phyloP scores from a whole-genome alignment of 2,888 invertebrate species.

The Lacanobia oleracea region DNA sequence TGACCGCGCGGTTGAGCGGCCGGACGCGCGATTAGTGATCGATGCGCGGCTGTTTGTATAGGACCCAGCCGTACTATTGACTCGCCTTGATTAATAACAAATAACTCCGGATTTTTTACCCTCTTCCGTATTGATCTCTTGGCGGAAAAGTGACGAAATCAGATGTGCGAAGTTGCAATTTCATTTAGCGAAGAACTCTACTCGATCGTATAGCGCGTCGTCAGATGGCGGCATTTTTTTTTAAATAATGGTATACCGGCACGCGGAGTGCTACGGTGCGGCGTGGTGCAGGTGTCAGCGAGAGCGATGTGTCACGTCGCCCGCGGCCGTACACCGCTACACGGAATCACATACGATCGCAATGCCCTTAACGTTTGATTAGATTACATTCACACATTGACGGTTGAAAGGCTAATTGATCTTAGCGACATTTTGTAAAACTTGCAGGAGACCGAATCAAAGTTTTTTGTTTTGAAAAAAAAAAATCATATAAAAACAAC shows the following conservation, averaged over 20 bases:
- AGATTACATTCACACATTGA: slow-evolving; percentile 31
- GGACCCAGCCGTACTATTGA: slow-evolving; percentile 56
- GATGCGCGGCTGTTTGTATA: slow-evolving; percentile 54
- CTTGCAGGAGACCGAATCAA: no score
- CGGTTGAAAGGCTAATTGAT: no score
- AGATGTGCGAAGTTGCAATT: slow-evolving; percentile 49
- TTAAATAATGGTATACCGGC: slow-evolving; percentile 65
- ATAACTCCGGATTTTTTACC: slow-evolving; percentile 46
- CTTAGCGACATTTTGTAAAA: no score
- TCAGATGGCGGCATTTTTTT: slow-evolving; percentile 63
- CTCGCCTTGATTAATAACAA: slow-evolving; percentile 65
- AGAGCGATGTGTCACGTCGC: slow-evolving; percentile 61
- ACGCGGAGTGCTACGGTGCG: slow-evolving; percentile 16
- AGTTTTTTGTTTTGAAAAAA: no score
- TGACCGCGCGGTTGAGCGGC: slow-evolving; percentile 7
- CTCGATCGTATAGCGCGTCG: slow-evolving; percentile 54
- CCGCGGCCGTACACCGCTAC: background rate
- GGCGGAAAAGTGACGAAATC: slow-evolving; percentile 47
- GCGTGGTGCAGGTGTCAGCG: slow-evolving; percentile 53
- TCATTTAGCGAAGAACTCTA: slow-evolving; percentile 54
- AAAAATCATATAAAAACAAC: no score
- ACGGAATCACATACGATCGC: background rate
- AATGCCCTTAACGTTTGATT: slow-evolving; percentile 7
- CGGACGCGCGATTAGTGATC: slow-evolving; percentile 36
- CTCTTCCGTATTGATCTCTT: slow-evolving; percentile 36